Base-by-base conservation (phyloP, 2,113 vertebrate genomes). In the Lophotis ruficrista region DNA sequence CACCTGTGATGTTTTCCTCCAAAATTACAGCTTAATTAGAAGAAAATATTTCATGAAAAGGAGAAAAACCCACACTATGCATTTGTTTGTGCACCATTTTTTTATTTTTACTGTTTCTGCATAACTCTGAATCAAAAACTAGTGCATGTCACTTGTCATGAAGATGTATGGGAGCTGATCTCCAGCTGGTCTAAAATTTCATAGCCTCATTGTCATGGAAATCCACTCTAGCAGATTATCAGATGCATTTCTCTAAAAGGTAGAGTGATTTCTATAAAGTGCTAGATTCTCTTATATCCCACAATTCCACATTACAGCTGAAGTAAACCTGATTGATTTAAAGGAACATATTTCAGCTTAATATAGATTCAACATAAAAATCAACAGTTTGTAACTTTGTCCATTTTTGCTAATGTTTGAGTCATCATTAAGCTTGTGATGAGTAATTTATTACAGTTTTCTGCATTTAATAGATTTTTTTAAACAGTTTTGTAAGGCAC, bases 11-110 rank as follows among this genome's bases (percentile, higher is more conserved):
- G 12, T 60, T 89, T 82, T 80, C 38, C 68, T 75, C 38, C 33
- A 70, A 89, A 89, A 81, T 33, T 58, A 56, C 14, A 71, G 10
- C 17, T 66, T 71, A 70, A 73, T 80, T 72, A 43, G 47, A 89
- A 76, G 38, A 72, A 56, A 72, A 12, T 24, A 35, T 28, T 77
- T 60, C 3, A 66, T 84, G 3, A 62, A 84, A 68, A 69, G 7
- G 4, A 33, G 35, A 78, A 54, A 50, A 13, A 6, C 2, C 4
- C 8, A 35, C 3, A 17, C 22, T 0, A 0, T n/a, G 1, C 33
- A 56, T 51, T 80, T 80, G 7, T 84, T 83, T 58, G 41, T 68
- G 78, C 41, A 37, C 14, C 76, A 6, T 71, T 66, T 35, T 8
- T 79, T 84, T 64, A 48, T 79, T 91, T 78, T 94, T 60, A 71